A percentile compares a stretch with the other conserved stretches of the same genome.
Evolutionary conservation across 2,888 invertebrate genomes (phyloP).

Genomic region (Hipparchia sbordonii): DNA sequence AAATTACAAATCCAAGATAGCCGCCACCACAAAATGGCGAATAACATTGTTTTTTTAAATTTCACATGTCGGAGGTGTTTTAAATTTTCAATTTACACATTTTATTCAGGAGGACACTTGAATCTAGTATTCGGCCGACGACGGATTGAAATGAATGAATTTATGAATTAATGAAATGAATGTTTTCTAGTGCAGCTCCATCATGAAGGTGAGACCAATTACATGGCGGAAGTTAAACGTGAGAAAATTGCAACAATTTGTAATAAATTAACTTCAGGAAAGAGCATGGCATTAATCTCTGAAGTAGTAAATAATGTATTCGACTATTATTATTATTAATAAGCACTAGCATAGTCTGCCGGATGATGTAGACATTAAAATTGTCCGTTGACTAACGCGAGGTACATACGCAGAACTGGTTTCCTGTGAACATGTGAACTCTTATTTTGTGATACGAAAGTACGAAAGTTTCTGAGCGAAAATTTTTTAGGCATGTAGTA

Average conservation of each 20-base stretch:
- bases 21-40: no score
- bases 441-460: background rate
- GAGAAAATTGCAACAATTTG: background rate
- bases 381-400: background rate
- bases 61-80: no score
- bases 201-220: background rate
- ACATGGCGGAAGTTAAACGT: background rate
- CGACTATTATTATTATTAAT: background rate
- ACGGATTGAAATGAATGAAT: no score
- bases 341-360: background rate
- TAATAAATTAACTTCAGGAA: background rate
- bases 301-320: background rate
- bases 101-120: no score
- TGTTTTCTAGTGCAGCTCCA: background rate
- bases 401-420: slow-evolving; percentile 4
- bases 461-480: background rate
- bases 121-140: no score
- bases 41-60: no score
- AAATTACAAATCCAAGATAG: no score
- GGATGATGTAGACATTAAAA: slow-evolving; percentile 9
- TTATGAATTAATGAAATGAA: no score
- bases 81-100: no score
- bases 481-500: background rate
- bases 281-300: slow-evolving; percentile 4
- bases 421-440: slow-evolving; percentile 1